Percentiles rank a stretch among this genome's conserved stretches.
Evolutionary conservation across 2,797 vertebrate genomes (phyloP).

Genomic region (Diplodus puntazzo): DNA sequence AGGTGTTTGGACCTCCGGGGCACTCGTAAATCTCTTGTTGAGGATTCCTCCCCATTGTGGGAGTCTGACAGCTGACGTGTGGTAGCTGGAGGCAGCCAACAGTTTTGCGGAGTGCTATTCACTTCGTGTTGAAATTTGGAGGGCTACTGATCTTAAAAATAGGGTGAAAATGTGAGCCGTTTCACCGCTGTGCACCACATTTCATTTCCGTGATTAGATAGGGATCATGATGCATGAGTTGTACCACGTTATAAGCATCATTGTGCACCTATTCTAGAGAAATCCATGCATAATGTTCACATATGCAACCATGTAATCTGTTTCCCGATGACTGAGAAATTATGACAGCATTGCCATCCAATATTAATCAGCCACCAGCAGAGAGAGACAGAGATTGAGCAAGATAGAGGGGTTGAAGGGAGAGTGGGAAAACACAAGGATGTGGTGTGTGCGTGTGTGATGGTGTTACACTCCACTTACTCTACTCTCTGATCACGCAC

Average conservation of each 20-base stretch:
- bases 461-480: constrained; percentile 55
- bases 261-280: constrained; percentile 21
- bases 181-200: not conserved
- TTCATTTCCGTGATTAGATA: constrained; percentile 36
- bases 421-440: constrained; percentile 9
- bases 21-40: constrained; percentile 43
- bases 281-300: constrained; percentile 40
- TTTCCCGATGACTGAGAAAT: constrained; percentile 7
- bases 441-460: not conserved
- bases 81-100: constrained; percentile 28
- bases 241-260: constrained; percentile 9
- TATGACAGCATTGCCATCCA: constrained; percentile 46
- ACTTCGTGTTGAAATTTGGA: constrained; percentile 31
- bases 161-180: not conserved
- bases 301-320: constrained; percentile 37
- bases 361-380: constrained; percentile 77
- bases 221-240: constrained; percentile 21
- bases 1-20: constrained; percentile 50
- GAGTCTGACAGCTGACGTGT: constrained; percentile 25
- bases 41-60: constrained; percentile 34
- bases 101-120: constrained; percentile 24
- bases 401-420: constrained; percentile 19
- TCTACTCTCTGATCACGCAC: constrained; percentile 56
- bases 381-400: constrained; percentile 67
- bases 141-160: constrained; percentile 28